phyloP scores from a whole-genome alignment of 2,888 invertebrate species.

The Platycheirus albimanus region DNA sequence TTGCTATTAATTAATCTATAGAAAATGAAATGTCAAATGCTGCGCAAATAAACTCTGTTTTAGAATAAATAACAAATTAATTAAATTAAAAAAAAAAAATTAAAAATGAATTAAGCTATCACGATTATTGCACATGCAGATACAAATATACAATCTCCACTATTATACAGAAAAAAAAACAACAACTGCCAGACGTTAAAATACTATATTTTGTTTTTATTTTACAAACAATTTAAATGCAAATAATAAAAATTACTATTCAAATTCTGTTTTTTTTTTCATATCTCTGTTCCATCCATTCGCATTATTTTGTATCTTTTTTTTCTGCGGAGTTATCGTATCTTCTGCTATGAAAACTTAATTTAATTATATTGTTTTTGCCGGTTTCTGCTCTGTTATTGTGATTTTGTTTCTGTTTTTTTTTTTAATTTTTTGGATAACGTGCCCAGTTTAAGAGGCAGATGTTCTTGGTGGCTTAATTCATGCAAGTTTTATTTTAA shows the following conservation, averaged over 20 bases:
- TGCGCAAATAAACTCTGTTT: conserved; percentile 10
- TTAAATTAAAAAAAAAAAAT: background rate
- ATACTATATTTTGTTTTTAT: conserved; percentile 25
- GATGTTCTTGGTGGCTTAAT: conserved; percentile 41
- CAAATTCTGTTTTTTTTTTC: background rate
- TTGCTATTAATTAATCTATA: conserved; percentile 2
- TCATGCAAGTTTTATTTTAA: conserved; percentile 1
- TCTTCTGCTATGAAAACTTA: conserved; percentile 1
- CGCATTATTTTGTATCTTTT: background rate
- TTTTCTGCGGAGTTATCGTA: background rate
- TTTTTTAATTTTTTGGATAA: conserved; percentile 14
- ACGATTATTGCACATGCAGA: conserved; percentile 18
- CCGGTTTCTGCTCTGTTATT: conserved; percentile 20
- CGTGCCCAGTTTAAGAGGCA: conserved; percentile 8
- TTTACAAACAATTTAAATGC: conserved; percentile 33
- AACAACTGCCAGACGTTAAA: conserved; percentile 12
- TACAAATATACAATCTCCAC: background rate
- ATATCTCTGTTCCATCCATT: background rate
- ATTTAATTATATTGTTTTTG: conserved; percentile 41
- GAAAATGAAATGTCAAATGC: conserved; percentile 22
- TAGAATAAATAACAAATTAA: conserved; percentile 1
- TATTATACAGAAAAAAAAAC: too few relatives aligned
- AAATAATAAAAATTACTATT: conserved; percentile 8
- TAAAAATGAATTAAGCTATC: conserved; percentile 7
- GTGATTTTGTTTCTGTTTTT: conserved; percentile 15